Conservation (phyloP, 2,113 vertebrate species). For the Heterotis niloticus region DNA sequence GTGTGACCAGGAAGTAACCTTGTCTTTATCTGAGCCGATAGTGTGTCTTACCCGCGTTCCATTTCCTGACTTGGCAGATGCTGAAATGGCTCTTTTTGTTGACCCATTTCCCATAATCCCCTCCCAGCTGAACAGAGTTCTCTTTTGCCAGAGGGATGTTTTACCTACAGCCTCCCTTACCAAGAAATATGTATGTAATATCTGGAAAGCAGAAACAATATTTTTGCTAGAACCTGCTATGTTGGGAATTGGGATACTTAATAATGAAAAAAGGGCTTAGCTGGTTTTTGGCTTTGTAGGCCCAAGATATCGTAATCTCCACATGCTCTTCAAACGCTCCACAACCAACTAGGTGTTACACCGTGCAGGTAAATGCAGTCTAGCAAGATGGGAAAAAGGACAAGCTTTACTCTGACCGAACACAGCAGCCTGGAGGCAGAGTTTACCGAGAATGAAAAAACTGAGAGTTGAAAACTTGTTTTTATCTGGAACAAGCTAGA, state of each 20-base stretch:
- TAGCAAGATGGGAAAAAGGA: neutral
- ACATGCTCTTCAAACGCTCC: neutral
- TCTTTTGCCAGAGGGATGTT: neutral
- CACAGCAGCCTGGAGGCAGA: no score
- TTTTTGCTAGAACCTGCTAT: slow-evolving; percentile 24
- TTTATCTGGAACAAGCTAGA: neutral
- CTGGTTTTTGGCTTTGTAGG: slow-evolving; percentile 31
- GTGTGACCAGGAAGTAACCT: slow-evolving; percentile 22
- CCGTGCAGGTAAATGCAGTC: neutral
- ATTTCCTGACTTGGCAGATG: slow-evolving; percentile 25
- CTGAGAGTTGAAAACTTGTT: neutral
- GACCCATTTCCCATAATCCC: neutral
- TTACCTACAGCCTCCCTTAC: slow-evolving; percentile 20
- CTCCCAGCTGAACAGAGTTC: neutral
- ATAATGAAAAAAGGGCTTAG: slow-evolving; percentile 24
- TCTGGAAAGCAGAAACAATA: slow-evolving; percentile 17
- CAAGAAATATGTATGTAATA: slow-evolving; percentile 31
- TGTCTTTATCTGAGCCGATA: slow-evolving; percentile 21
- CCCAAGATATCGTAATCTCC: neutral
- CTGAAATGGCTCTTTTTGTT: slow-evolving; percentile 18
- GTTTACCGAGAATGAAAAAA: neutral
- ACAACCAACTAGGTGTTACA: neutral
- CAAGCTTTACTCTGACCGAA: neutral
- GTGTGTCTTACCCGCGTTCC: slow-evolving; percentile 4
- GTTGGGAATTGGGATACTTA: slow-evolving; percentile 45